A percentile compares a stretch with the other conserved stretches of the same genome.
Evolutionary conservation across 1,140 invertebrate species (phyloP).

Genomic region (Periplaneta americana): DNA sequence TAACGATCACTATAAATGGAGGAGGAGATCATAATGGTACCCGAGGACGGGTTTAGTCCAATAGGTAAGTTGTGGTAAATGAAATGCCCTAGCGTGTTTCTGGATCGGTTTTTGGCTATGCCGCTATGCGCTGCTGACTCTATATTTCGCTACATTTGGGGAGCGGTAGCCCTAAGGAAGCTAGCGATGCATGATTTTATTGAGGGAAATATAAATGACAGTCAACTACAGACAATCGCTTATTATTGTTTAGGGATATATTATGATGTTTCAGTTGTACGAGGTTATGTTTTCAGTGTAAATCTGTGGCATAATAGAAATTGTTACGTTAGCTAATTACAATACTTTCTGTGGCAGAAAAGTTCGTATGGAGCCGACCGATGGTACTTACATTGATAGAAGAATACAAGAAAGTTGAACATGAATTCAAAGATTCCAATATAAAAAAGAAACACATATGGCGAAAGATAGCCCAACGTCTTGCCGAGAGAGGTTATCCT

Average conservation of each 20-base stretch:
- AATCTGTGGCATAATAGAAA: background rate
- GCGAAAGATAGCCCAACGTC: conserved; percentile 1
- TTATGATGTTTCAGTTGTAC: background rate
- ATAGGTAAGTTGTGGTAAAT: background rate
- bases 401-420: conserved; percentile 9
- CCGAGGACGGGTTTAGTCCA: background rate
- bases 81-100: background rate
- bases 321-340: background rate
- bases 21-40: background rate
- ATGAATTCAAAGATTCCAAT: conserved; percentile 6
- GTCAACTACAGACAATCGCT: background rate
- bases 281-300: background rate
- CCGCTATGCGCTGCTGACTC: background rate
- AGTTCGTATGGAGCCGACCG: conserved; percentile 12
- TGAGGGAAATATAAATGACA: background rate
- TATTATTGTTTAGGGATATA: background rate
- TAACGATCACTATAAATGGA: background rate
- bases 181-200: background rate
- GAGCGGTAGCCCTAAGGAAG: background rate
- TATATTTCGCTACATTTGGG: background rate
- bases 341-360: background rate
- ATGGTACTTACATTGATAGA: conserved; percentile 9
- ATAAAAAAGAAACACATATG: conserved; percentile 11
- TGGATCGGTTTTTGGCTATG: background rate
- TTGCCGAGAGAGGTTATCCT: background rate